Evolutionary conservation across 1,140 invertebrate species (phyloP), one percentile per base, ranked within the genome.

Genomic region (Grapholita molesta): DNA sequence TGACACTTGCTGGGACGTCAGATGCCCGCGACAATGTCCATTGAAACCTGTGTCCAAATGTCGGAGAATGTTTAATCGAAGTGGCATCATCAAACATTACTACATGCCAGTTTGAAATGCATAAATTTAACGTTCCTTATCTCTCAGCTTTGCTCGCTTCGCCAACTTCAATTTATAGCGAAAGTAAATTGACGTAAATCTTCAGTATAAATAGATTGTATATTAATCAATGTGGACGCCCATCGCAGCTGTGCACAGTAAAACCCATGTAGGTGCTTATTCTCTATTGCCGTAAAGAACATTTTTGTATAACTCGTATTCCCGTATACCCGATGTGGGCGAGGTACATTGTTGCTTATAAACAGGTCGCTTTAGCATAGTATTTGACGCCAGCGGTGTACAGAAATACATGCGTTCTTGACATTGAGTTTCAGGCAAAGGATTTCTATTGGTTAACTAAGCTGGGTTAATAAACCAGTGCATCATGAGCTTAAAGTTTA

Each of bases 351-450:
- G 25, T 15, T 6, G 25, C 25, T 15, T 35, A 71, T 64, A 75
- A 75, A 75, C 73, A 74, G 30, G 9, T 57, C 32, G 12, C 11
- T 15, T 77, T 73, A 82, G 76, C 73, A 71, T 52, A 11, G 33
- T 21, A 12, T 24, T 35, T 28, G 42, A 66, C 70, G 70, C 67
- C 53, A 61, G 55, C 55, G 25, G 1, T 61, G 66, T 48, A 71
- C 70, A 70, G 68, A 72, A 79, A 79, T 81, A 82, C 70, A 73
- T 68, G 55, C 67, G 71, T 66, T 69, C 78, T 75, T 82, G 82
- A 81, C 78, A 80, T 79, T 80, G 75, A 72, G 35, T 48, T 48
- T 68, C 64, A 30, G 18, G 35, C 64, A 8, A 57, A 67, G 73
- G 53, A 69, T 68, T 21, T 15, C 15, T 2, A 48, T 21, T 48